These are phyloP conservation scores for Mythimna loreyi DNA, from an alignment of 2,888 invertebrate species.

Conservation along the genomic window DNA sequence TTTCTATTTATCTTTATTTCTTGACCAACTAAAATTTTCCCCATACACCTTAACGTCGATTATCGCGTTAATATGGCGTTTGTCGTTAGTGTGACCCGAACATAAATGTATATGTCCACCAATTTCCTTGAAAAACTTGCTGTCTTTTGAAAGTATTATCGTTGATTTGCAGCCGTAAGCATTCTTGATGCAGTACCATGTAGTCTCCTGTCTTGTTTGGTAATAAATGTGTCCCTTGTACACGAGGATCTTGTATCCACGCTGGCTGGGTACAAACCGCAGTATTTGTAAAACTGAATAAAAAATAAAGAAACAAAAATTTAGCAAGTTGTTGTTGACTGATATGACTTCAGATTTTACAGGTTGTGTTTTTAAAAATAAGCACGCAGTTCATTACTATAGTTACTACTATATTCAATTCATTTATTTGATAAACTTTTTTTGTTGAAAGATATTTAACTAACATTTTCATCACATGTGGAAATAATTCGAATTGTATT, in stretches of 20 bases:
- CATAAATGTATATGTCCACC: slow-evolving; percentile 67
- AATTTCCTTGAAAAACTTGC: slow-evolving; percentile 52
- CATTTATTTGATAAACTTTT: background rate
- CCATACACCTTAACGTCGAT: too few relatives aligned
- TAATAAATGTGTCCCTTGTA: slow-evolving; percentile 59
- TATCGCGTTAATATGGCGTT: too few relatives aligned
- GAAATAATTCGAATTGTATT: too few relatives aligned
- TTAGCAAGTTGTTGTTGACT: too few relatives aligned
- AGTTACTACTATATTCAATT: background rate
- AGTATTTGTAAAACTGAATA: slow-evolving; percentile 12
- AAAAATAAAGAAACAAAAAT: background rate
- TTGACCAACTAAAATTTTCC: too few relatives aligned
- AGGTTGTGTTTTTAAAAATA: background rate
- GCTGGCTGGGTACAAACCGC: slow-evolving; percentile 56
- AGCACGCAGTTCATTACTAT: background rate
- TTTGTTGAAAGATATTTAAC: too few relatives aligned
- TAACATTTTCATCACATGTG: too few relatives aligned
- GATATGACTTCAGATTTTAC: background rate
- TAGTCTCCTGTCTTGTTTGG: slow-evolving; percentile 59
- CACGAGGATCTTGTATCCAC: slow-evolving; percentile 55
- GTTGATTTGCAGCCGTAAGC: slow-evolving; percentile 66
- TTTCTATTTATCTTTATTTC: too few relatives aligned
- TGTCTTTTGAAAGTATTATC: slow-evolving; percentile 54
- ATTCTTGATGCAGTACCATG: slow-evolving; percentile 77
- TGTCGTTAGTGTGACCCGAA: too few relatives aligned